Conservation (phyloP, 2,888 invertebrate species). For the Brenthis daphne region DNA sequence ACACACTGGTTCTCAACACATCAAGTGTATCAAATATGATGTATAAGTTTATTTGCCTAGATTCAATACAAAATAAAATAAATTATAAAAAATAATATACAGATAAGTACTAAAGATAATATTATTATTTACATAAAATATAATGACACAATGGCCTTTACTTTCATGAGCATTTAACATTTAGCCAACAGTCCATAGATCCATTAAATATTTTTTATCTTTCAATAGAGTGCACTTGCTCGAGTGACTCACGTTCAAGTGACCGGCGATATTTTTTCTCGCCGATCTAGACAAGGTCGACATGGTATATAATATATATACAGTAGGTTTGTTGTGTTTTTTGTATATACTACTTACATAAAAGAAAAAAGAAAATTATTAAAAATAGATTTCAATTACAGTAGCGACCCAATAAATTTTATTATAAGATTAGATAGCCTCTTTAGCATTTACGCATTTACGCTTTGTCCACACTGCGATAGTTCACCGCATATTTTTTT, state of each 20-base stretch:
- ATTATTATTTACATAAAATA: neutral
- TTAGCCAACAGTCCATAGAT: conserved; percentile 7
- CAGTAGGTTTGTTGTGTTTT: neutral
- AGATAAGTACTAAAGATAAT: too few relatives aligned
- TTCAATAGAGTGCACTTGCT: conserved; percentile 27
- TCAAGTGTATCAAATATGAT: too few relatives aligned
- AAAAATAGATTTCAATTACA: too few relatives aligned
- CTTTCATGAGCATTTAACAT: conserved; percentile 20
- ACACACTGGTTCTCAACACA: too few relatives aligned
- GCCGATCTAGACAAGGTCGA: conserved; percentile 31
- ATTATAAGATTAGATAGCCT: too few relatives aligned
- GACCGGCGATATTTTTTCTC: conserved; percentile 39
- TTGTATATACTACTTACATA: neutral
- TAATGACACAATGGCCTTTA: conserved; percentile 16
- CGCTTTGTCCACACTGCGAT: too few relatives aligned
- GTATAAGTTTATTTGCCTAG: too few relatives aligned
- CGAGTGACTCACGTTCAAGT: conserved; percentile 39
- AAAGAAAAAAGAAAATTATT: too few relatives aligned
- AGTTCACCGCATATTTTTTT: too few relatives aligned
- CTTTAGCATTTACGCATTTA: too few relatives aligned
- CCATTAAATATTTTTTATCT: conserved; percentile 24
- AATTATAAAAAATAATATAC: neutral
- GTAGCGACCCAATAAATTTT: too few relatives aligned
- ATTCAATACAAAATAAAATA: too few relatives aligned
- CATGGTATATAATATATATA: conserved; percentile 4